These are phyloP conservation scores for Diadumene lineata DNA, from an alignment of 92 coral and sea anemone genomes.

Conservation along the genomic window DNA sequence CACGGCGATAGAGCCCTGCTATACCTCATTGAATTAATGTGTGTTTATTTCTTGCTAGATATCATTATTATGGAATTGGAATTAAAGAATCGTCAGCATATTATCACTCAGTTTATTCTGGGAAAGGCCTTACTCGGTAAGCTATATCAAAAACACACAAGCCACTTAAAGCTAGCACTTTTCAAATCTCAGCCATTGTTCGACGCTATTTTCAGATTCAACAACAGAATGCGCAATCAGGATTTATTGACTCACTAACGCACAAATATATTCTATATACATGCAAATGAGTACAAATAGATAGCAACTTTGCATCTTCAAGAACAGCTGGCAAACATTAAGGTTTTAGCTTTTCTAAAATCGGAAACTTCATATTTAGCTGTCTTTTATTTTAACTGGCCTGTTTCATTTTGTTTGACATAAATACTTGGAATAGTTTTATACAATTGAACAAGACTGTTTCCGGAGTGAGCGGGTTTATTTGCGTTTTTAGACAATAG, in stretches of 20 bases:
- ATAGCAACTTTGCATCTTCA: too few relatives aligned
- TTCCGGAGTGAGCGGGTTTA: constrained; percentile 23
- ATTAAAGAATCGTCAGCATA: constrained; percentile 98
- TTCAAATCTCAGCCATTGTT: constrained; percentile 44
- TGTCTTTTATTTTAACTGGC: background rate
- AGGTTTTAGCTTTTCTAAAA: background rate
- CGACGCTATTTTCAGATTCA: constrained; percentile 33
- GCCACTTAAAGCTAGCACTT: constrained; percentile 52
- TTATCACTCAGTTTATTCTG: constrained; percentile 96
- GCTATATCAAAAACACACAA: constrained; percentile 35
- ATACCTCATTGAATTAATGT: background rate
- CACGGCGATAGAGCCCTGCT: background rate
- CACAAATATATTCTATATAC: constrained; percentile 9
- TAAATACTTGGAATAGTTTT: constrained; percentile 30
- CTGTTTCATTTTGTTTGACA: background rate
- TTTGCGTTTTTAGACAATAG: constrained; percentile 22
- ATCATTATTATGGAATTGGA: constrained; percentile 98
- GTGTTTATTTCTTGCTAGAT: constrained; percentile 32
- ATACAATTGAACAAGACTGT: constrained; percentile 3
- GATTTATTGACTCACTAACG: constrained; percentile 14
- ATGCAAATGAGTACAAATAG: constrained; percentile 1
- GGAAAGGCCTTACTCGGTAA: constrained; percentile 96
- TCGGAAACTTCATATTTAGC: background rate
- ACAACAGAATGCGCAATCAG: constrained; percentile 34
- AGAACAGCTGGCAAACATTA: too few relatives aligned